Evolutionary conservation across 2,888 invertebrate species (phyloP).

Genomic region (Ethmia dodecea): DNA sequence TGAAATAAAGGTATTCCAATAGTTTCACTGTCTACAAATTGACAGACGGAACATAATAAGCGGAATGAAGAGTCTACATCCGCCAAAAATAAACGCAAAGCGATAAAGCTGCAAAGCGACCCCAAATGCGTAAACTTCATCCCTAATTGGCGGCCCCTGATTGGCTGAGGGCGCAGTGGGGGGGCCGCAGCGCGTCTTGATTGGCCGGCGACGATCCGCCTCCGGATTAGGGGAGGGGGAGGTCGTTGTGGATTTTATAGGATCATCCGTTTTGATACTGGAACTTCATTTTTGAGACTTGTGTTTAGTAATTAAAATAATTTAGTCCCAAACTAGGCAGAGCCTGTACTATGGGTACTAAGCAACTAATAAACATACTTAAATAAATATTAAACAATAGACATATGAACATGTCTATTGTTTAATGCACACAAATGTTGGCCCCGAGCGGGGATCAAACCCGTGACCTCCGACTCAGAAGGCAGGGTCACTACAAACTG

Average conservation of each 20-base stretch:
- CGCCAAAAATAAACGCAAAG: no score
- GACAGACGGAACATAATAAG: no score
- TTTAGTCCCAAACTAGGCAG: no score
- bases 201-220: constrained; percentile 48
- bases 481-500: no score
- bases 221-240: constrained; percentile 48
- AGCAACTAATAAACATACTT: no score
- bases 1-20: no score
- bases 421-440: background rate
- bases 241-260: constrained; percentile 22
- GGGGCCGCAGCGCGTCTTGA: constrained; percentile 33
- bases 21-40: no score
- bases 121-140: constrained; percentile 63
- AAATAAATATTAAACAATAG: background rate
- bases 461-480: no score
- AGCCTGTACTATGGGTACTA: no score
- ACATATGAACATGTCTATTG: background rate
- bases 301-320: no score
- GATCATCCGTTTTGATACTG: constrained; percentile 37
- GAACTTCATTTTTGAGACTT: constrained; percentile 18
- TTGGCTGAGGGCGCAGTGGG: constrained; percentile 39
- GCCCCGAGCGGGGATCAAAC: no score
- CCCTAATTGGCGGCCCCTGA: constrained; percentile 52
- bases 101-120: constrained; percentile 60
- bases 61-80: no score